A percentile compares a stretch with the other conserved stretches of the same genome.
These are phyloP conservation scores for Merops nubicus DNA, from an alignment of 2,113 vertebrate species.

Conservation along the genomic window DNA sequence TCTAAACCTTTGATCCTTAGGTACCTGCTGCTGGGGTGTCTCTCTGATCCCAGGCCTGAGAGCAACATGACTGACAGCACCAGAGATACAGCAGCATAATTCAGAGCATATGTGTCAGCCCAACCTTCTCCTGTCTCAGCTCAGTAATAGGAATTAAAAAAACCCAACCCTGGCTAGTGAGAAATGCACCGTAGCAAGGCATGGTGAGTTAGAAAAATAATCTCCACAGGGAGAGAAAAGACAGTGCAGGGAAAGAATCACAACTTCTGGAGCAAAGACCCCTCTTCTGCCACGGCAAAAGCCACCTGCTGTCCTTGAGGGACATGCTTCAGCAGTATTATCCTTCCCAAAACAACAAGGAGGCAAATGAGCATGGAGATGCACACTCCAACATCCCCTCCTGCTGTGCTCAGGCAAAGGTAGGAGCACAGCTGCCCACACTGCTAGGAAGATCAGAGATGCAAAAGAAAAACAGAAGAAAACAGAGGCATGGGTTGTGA, in stretches of 20 bases:
- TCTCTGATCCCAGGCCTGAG: background rate
- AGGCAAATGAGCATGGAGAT: background rate
- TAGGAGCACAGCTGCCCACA: background rate
- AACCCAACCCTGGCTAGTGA: background rate
- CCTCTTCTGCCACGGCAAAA: background rate
- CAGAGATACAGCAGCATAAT: slow-evolving; percentile 12
- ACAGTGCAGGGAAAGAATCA: background rate
- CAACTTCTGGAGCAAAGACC: background rate
- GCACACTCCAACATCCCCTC: rapidly evolving
- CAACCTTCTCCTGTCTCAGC: background rate
- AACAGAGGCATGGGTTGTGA: too few relatives aligned
- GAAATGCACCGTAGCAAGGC: background rate
- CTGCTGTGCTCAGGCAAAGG: background rate
- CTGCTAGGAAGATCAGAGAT: background rate
- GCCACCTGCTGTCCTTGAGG: background rate
- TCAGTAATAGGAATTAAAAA: slow-evolving; percentile 23
- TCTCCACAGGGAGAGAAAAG: background rate
- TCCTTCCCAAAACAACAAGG: background rate
- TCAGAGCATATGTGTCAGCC: background rate
- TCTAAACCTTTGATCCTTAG: slow-evolving; percentile 57
- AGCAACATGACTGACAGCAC: slow-evolving; percentile 16
- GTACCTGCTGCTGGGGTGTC: background rate
- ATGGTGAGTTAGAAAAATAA: background rate
- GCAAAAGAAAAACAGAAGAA: background rate
- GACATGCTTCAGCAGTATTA: background rate